A percentile compares a stretch with the other conserved stretches of the same genome.
Evolutionary conservation across 2,888 invertebrate species (phyloP).

Genomic region (Pherbina coryleti): DNA sequence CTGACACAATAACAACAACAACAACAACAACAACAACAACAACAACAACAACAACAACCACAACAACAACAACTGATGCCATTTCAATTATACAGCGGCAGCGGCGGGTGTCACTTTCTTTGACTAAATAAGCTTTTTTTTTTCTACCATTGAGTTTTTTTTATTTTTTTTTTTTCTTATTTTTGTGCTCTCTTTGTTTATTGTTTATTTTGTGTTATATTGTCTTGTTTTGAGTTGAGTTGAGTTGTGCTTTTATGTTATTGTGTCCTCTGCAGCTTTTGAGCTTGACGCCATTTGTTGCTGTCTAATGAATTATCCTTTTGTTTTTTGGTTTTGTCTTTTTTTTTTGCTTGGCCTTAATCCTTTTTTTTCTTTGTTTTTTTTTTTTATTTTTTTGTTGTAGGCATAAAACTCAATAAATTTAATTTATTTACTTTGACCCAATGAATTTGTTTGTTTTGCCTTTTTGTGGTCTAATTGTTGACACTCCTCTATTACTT

Average conservation of each 20-base stretch:
- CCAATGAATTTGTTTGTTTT: no score
- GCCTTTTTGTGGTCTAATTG: no score
- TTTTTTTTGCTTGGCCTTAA: not conserved
- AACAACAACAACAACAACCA: slow-evolving; percentile 9
- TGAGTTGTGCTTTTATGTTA: slow-evolving; percentile 46
- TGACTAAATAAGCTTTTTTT: not conserved
- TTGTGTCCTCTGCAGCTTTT: slow-evolving; percentile 1
- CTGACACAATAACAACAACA: slow-evolving; percentile 32
- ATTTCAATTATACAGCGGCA: slow-evolving; percentile 41
- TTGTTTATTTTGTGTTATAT: no score
- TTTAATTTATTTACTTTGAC: no score
- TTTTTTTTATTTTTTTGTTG: not conserved
- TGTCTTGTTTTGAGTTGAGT: slow-evolving; percentile 31
- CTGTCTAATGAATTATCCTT: not conserved
- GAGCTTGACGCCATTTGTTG: no score
- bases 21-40: slow-evolving; percentile 2
- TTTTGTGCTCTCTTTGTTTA: slow-evolving; percentile 18
- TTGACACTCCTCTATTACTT: no score
- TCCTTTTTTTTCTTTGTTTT: slow-evolving; percentile 32
- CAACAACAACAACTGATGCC: slow-evolving; percentile 42
- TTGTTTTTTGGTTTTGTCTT: slow-evolving; percentile 1
- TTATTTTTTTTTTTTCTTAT: slow-evolving; percentile 35
- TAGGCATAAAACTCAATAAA: not conserved
- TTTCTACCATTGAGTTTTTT: not conserved
- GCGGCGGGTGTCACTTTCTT: slow-evolving; percentile 32